Percentiles rank a stretch among this genome's conserved stretches.
Evolutionary conservation across 2,113 vertebrate genomes (phyloP).

Genomic region (Camarhynchus parvulus): DNA sequence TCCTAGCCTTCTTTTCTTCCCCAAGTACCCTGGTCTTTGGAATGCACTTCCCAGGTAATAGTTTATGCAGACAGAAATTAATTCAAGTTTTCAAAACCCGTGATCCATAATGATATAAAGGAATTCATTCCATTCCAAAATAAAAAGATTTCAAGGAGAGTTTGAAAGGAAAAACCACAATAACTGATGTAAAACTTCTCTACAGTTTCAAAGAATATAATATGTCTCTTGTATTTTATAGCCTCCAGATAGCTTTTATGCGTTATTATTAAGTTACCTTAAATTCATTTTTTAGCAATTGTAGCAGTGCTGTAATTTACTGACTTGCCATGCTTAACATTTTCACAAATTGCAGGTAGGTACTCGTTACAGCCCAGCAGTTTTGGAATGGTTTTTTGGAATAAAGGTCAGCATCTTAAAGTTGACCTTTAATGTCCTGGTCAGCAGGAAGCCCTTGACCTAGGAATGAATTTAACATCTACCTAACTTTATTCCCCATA

Average conservation of each 20-base stretch:
- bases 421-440: not conserved
- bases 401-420: not conserved
- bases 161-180: constrained; percentile 12
- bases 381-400: not conserved
- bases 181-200: not conserved
- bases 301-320: not conserved
- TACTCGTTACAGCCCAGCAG: not conserved
- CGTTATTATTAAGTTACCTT: not conserved
- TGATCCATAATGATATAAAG: constrained; percentile 5
- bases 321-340: not conserved
- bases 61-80: constrained; percentile 36
- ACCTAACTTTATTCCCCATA: not conserved
- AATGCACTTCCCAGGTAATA: not conserved
- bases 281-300: not conserved
- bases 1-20: not conserved
- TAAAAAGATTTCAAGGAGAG: not conserved
- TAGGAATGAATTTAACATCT: not conserved
- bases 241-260: not conserved
- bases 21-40: not conserved
- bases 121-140: constrained; percentile 1
- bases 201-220: not conserved
- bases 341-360: not conserved
- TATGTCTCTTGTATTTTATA: not conserved
- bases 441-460: not conserved
- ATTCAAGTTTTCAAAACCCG: constrained; percentile 49